A percentile compares a stretch with the other conserved stretches of the same genome.
Evolutionary conservation across 2,888 invertebrate species (phyloP).

Genomic region (Luffia ferchaultella): DNA sequence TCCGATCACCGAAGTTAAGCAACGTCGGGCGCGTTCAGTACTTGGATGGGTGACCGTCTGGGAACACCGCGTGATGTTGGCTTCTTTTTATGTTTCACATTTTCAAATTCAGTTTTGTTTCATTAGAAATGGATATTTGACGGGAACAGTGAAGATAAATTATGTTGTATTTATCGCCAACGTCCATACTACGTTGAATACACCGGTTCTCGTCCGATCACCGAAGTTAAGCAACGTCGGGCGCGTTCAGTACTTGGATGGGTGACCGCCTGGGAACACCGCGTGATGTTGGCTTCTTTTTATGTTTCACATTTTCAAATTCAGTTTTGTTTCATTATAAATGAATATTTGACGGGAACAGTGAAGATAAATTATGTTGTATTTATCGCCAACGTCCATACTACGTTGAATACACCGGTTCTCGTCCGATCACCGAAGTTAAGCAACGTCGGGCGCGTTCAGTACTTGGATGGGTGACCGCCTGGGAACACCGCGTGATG

Average conservation of each 20-base stretch:
- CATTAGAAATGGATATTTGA: too few relatives aligned
- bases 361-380: too few relatives aligned
- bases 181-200: neutral
- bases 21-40: conserved; percentile 20
- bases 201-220: conserved; percentile 50
- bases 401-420: conserved; percentile 18
- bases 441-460: conserved; percentile 19
- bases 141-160: too few relatives aligned
- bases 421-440: conserved; percentile 19
- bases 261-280: conserved; percentile 57
- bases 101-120: too few relatives aligned
- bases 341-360: too few relatives aligned
- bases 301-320: too few relatives aligned
- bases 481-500: conserved; percentile 20
- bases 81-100: too few relatives aligned
- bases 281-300: conserved; percentile 44
- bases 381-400: conserved; percentile 13
- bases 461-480: conserved; percentile 22
- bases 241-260: conserved; percentile 60
- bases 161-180: neutral
- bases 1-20: conserved; percentile 19
- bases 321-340: too few relatives aligned
- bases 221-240: conserved; percentile 60
- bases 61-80: conserved; percentile 20
- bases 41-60: conserved; percentile 21